phyloP scores from a whole-genome alignment of 2,888 invertebrate species.

The Auanema sp. region DNA sequence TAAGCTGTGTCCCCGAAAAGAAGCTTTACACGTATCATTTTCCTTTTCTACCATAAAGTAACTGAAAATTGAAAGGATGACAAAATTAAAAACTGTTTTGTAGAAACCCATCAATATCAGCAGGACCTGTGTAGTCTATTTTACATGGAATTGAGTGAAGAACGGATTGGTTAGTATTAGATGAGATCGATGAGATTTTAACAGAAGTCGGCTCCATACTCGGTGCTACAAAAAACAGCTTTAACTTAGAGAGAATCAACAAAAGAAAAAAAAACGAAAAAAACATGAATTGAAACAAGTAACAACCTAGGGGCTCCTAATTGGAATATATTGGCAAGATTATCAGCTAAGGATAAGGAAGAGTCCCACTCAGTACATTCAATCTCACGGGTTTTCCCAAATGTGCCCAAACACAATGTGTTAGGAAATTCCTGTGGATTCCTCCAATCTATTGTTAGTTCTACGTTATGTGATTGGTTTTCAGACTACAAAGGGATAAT shows the following conservation, averaged over 20 bases:
- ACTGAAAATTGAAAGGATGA: constrained; percentile 6
- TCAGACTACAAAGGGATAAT: background rate
- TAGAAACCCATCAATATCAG: constrained; percentile 79
- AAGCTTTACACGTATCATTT: constrained; percentile 5
- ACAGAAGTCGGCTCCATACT: background rate
- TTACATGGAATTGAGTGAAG: constrained; percentile 23
- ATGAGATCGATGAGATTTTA: background rate
- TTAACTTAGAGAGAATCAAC: background rate
- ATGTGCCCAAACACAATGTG: too few species aligned
- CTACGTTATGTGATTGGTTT: too few species aligned
- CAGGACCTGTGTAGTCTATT: constrained; percentile 65
- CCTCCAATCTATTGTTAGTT: too few species aligned
- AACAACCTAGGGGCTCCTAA: constrained; percentile 3
- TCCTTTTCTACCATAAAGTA: constrained; percentile 64
- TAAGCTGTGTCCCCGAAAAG: constrained; percentile 24
- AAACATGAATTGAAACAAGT: background rate
- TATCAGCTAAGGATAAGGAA: too few species aligned
- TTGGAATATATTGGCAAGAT: too few species aligned
- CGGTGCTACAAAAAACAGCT: background rate
- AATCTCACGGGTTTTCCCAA: background rate
- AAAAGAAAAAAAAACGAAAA: background rate
- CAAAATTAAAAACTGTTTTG: background rate
- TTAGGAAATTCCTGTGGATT: too few species aligned
- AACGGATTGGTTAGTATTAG: background rate
- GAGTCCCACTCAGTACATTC: background rate